Conservation (phyloP, 2,113 vertebrate genomes). For the Eretmochelys imbricata region DNA sequence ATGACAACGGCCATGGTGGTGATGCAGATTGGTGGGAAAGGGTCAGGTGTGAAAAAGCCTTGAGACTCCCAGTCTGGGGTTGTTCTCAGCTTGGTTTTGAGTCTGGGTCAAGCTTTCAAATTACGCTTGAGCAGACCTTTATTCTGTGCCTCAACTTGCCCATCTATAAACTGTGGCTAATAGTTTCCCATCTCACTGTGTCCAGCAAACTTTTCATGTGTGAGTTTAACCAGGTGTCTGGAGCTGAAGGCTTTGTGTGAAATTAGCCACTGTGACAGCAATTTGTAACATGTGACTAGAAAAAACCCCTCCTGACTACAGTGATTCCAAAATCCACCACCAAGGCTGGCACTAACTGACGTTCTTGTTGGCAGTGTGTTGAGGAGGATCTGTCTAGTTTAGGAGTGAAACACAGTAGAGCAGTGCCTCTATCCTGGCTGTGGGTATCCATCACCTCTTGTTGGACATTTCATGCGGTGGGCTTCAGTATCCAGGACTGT, state of each 20-base stretch:
- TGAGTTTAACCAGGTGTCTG: not conserved
- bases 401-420: not conserved
- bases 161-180: not conserved
- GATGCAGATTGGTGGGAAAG: no score
- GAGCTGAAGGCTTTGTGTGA: not conserved
- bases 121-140: no score
- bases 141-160: not conserved
- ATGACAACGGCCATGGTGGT: no score
- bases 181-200: not conserved
- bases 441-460: not conserved
- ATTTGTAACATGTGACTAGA: conserved; percentile 45
- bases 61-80: no score
- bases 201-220: not conserved
- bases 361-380: conserved; percentile 26
- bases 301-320: not conserved
- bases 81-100: no score
- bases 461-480: not conserved
- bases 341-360: conserved; percentile 40
- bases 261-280: conserved; percentile 34
- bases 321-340: conserved; percentile 32
- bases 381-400: not conserved
- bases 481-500: not conserved
- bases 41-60: no score
- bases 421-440: not conserved
- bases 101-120: no score